A percentile compares a stretch with the other conserved stretches of the same genome.
phyloP scores from a whole-genome alignment of 2,797 vertebrate genomes.

The Poeciliopsis paucimaculata region DNA sequence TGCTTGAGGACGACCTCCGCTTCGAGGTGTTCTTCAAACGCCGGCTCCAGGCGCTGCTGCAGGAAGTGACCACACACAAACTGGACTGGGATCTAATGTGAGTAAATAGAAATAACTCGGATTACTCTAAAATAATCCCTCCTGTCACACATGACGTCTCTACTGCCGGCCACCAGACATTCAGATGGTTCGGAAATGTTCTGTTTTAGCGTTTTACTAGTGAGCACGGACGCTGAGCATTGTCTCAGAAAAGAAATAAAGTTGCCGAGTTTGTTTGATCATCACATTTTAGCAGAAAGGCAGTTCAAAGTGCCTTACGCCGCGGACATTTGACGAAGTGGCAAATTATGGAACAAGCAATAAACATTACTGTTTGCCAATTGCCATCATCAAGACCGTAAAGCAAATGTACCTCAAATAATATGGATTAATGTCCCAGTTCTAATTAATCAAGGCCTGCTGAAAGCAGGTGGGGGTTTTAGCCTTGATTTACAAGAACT shows the following conservation, averaged over 20 bases:
- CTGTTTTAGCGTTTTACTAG: constrained; percentile 5
- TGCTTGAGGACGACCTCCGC: constrained; percentile 91
- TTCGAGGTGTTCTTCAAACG: constrained; percentile 94
- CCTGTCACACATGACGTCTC: constrained; percentile 54
- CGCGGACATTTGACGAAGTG: too few relatives aligned
- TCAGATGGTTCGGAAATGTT: constrained; percentile 28
- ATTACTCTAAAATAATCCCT: background rate
- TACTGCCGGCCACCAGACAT: constrained; percentile 20
- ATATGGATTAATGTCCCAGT: too few relatives aligned
- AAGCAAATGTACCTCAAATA: too few relatives aligned
- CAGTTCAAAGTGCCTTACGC: too few relatives aligned
- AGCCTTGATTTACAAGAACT: background rate
- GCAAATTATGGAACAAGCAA: too few relatives aligned
- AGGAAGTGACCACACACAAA: constrained; percentile 81
- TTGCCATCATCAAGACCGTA: too few relatives aligned
- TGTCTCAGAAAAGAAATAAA: background rate
- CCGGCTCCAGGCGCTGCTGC: constrained; percentile 86
- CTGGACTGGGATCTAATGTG: constrained; percentile 93
- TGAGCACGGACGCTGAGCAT: constrained; percentile 5
- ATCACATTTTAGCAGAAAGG: too few relatives aligned
- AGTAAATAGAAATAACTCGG: constrained; percentile 55
- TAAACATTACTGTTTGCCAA: too few relatives aligned
- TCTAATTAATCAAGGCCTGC: too few relatives aligned
- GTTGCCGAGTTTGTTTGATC: too few relatives aligned
- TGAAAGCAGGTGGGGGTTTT: background rate